Conservation (phyloP, 2,797 vertebrate genomes). For the Myotis pilosus region DNA sequence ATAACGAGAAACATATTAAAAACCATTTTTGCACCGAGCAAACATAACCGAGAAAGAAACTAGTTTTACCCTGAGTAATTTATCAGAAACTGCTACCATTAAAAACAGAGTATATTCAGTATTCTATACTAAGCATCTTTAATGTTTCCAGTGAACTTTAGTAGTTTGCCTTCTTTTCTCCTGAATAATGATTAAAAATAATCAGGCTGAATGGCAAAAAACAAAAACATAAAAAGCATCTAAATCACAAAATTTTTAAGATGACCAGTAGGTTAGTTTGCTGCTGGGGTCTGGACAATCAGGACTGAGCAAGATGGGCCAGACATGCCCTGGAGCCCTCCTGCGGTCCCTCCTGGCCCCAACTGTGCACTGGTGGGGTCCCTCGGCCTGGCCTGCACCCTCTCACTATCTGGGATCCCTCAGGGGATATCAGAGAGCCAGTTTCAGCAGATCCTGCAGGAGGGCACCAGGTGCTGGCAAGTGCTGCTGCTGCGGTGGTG, state of each 20-base stretch:
- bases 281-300: no score
- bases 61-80: neutral
- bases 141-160: neutral
- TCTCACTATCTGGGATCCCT: no score
- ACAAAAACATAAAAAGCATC: neutral
- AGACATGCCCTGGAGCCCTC: no score
- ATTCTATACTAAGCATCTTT: neutral
- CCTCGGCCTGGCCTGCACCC: no score
- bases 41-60: constrained; percentile 8
- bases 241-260: constrained; percentile 13
- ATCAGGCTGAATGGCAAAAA: constrained; percentile 1
- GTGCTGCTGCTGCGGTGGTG: no score
- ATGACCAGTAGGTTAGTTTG: neutral
- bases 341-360: no score
- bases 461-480: no score
- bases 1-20: neutral
- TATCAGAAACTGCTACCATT: neutral
- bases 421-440: no score
- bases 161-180: neutral
- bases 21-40: neutral
- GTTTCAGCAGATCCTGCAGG: no score
- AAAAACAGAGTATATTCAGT: neutral
- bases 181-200: neutral
- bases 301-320: no score
- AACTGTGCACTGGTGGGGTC: no score